Evolutionary conservation across 2,888 invertebrate species (phyloP), one percentile per base, ranked within the genome.

Genomic region (Platynereis dumerilii): DNA sequence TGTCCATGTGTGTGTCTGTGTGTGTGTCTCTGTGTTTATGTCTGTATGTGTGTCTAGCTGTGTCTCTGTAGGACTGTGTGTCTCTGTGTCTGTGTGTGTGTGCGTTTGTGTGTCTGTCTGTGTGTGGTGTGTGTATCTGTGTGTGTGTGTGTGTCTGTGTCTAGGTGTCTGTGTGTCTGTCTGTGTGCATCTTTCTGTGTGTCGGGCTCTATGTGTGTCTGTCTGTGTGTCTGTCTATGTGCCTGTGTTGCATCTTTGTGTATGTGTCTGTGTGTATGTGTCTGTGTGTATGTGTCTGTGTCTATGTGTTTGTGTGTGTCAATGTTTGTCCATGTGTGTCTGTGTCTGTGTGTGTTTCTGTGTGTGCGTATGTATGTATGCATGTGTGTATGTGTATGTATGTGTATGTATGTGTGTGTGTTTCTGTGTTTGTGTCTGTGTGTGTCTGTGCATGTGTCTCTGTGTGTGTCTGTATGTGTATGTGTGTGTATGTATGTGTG

Each of bases 41-140:
- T n/a, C n/a, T n/a, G n/a, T n/a, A n/a, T n/a, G n/a, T n/a, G n/a
- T n/a, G n/a, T n/a, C n/a, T n/a, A n/a, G n/a, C n/a, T n/a, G n/a
- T n/a, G n/a, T n/a, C n/a, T n/a, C n/a, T n/a, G n/a, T 42, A 42
- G 10, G 10, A 39, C 10, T 29, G 12, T 39, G 7, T 24, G 7
- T 58, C n/a, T 58, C n/a, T 39, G 0, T 58, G 48, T 48, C 7
- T 48, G 26, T 26, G 48, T 59, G 27, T 59, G 48, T 48, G 24
- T 59, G 24, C 48, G 48, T 57, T 42, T 58, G 52, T 58, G 59
- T 59, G 34, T 64, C 58, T 59, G 52, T 64, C 58, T 44, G 48
- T 45, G 22, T 63, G 29, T 39, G 58, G 26, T 59, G 59, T 45
- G 34, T 52, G 10, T 45, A 1, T 63, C 7, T 29, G 29, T 59